Evolutionary conservation across 2,113 vertebrate species (phyloP).

Genomic region (Alligator mississippiensis): DNA sequence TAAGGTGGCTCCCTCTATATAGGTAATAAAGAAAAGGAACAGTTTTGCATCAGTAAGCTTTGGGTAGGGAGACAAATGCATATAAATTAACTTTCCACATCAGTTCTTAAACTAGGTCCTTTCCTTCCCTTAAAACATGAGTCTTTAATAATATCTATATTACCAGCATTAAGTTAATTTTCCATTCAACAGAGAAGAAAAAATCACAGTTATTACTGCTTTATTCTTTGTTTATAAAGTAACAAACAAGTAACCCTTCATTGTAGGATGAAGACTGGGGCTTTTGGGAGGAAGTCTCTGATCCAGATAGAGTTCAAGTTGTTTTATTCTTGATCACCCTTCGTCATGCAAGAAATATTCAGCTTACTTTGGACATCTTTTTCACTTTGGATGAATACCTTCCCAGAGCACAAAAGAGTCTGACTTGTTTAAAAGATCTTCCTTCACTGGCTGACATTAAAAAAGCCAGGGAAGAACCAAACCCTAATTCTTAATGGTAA

Average conservation of each 20-base stretch:
- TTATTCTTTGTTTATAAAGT: background rate
- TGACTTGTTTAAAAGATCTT: background rate
- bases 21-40: background rate
- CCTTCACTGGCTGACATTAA: background rate
- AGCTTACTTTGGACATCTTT: background rate
- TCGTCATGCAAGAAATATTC: background rate
- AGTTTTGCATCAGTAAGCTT: background rate
- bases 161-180: background rate
- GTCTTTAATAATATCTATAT: background rate
- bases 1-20: background rate
- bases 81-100: slow-evolving; percentile 6
- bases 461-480: background rate
- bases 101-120: background rate
- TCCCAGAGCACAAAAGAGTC: background rate
- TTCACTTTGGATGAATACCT: background rate
- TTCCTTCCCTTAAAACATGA: background rate
- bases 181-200: background rate
- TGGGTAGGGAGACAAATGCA: background rate
- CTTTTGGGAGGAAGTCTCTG: background rate
- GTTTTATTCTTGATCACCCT: background rate
- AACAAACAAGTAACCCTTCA: background rate
- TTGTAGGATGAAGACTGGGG: background rate
- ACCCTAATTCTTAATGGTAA: background rate
- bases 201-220: background rate
- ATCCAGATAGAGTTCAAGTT: background rate